Conservation (phyloP, 2,797 vertebrate genomes). For the Delichon dasypus region DNA sequence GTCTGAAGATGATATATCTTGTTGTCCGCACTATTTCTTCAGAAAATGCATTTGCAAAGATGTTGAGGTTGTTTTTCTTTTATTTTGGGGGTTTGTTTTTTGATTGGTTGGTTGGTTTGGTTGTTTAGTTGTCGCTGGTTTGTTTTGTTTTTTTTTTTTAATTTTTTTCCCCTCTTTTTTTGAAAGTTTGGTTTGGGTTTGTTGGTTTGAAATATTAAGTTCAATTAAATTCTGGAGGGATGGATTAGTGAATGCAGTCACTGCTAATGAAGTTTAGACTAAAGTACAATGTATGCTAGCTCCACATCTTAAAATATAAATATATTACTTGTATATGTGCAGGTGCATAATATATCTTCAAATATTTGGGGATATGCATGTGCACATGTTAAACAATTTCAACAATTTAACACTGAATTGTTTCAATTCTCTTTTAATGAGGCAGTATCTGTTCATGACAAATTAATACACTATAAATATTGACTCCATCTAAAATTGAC, state of each 20-base stretch:
- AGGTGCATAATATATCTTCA: background rate
- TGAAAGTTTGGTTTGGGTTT: background rate
- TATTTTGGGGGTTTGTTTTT: background rate
- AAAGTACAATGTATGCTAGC: background rate
- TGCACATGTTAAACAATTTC: background rate
- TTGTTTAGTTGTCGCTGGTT: background rate
- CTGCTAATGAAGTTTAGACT: background rate
- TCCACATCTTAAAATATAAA: background rate
- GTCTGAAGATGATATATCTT: background rate
- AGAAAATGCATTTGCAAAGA: background rate
- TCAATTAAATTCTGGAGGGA: background rate
- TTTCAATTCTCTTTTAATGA: background rate
- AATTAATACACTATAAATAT: background rate
- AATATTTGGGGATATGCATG: background rate
- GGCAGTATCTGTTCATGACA: background rate
- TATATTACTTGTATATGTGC: background rate
- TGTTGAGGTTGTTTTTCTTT: background rate
- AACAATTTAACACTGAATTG: background rate
- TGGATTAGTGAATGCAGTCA: background rate
- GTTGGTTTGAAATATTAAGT: background rate
- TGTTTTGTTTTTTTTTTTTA: background rate
- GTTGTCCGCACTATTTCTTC: background rate
- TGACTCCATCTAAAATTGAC: background rate
- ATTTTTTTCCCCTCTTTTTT: background rate
- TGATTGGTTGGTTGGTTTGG: background rate